Evolutionary conservation across 2,113 vertebrate species (phyloP).

Genomic region (Brevimyrus niger): DNA sequence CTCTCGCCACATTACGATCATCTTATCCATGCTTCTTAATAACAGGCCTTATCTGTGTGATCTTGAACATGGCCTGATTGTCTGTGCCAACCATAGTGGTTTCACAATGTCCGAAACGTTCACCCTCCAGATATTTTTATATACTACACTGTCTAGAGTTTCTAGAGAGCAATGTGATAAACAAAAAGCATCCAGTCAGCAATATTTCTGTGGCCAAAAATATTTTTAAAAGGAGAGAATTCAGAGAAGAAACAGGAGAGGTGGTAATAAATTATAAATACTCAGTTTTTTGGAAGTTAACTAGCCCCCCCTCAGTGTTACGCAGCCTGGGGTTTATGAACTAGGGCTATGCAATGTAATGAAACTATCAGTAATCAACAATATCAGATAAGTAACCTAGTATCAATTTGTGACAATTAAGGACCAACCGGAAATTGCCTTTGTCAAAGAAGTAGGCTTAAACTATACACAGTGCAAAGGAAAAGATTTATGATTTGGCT

Average conservation of each 20-base stretch:
- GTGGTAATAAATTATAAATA: background rate
- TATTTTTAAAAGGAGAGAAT: background rate
- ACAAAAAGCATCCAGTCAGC: background rate
- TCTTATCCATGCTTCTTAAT: background rate
- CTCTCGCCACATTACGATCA: background rate
- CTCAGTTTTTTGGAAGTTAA: background rate
- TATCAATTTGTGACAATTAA: too few relatives aligned
- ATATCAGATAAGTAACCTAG: too few relatives aligned
- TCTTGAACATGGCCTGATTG: background rate
- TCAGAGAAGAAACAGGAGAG: background rate
- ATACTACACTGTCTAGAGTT: background rate
- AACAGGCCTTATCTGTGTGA: background rate
- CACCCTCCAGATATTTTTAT: background rate
- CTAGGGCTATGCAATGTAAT: too few relatives aligned
- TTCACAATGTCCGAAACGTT: background rate
- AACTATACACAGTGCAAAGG: too few relatives aligned
- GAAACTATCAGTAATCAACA: too few relatives aligned
- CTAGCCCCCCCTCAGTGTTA: too few relatives aligned
- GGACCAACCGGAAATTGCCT: too few relatives aligned
- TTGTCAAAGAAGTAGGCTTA: too few relatives aligned
- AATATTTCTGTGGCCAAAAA: background rate
- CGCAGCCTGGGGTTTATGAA: too few relatives aligned
- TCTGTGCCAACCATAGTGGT: background rate
- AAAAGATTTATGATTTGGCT: too few relatives aligned
- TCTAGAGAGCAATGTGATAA: background rate